phyloP scores from a whole-genome alignment of 2,888 invertebrate genomes.

The Stegana nigrithorax region DNA sequence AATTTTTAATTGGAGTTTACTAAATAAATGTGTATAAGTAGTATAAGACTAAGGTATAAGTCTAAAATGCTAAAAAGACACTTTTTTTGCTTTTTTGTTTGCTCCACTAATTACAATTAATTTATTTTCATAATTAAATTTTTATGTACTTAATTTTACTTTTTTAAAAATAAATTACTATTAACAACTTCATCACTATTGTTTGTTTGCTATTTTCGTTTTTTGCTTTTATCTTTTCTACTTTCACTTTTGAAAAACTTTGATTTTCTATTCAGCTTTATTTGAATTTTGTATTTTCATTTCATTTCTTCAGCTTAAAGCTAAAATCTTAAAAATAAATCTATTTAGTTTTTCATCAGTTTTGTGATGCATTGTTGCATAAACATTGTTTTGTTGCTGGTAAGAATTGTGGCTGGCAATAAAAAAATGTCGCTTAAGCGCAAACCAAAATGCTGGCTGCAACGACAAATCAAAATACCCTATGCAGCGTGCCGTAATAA shows the following conservation, averaged over 20 bases:
- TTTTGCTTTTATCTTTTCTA: too few species aligned
- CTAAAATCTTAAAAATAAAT: too few species aligned
- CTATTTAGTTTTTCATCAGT: background rate
- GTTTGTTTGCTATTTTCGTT: too few species aligned
- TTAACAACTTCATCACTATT: too few species aligned
- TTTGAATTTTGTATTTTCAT: too few species aligned
- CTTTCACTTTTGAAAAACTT: too few species aligned
- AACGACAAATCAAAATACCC: background rate
- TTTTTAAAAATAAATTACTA: background rate
- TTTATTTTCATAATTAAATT: background rate
- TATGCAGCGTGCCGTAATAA: too few species aligned
- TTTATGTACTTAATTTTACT: background rate
- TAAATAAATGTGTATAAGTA: slow-evolving; percentile 15
- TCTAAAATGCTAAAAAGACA: slow-evolving; percentile 55
- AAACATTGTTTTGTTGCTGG: background rate
- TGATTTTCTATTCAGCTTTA: background rate
- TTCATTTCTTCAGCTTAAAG: too few species aligned
- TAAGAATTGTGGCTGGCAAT: slow-evolving; percentile 19
- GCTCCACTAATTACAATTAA: slow-evolving; percentile 23
- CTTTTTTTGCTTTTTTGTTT: slow-evolving; percentile 31
- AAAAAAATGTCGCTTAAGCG: background rate
- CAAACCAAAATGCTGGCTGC: background rate
- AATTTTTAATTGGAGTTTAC: slow-evolving; percentile 21
- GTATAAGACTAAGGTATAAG: slow-evolving; percentile 27
- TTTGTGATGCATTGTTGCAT: background rate